Conservation (phyloP, 2,888 invertebrate genomes). For the Capitulum mitella region DNA sequence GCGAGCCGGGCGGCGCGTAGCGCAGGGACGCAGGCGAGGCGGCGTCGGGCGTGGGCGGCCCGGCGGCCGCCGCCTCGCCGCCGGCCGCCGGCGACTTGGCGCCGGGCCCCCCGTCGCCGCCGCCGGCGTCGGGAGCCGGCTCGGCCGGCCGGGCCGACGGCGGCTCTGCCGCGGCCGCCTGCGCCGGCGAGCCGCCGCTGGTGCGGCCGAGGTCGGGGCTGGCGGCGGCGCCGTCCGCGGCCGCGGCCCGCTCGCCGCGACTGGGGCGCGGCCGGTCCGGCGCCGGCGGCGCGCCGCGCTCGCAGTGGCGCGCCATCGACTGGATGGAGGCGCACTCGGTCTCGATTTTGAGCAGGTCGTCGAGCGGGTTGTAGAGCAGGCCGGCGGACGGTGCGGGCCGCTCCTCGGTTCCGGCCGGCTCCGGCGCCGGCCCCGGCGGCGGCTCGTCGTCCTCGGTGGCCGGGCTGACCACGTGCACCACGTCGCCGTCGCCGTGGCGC, state of each 20-base stretch:
- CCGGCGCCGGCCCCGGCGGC: background rate
- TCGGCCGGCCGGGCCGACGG: background rate
- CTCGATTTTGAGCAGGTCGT: constrained; percentile 48
- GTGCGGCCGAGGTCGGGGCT: background rate
- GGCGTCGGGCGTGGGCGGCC: constrained; percentile 19
- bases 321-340: constrained; percentile 48
- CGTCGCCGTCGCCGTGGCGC: background rate
- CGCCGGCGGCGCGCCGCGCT: background rate
- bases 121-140: background rate
- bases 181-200: background rate
- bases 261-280: background rate
- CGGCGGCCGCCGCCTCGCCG: no score
- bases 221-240: background rate
- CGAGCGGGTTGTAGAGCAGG: constrained; percentile 37
- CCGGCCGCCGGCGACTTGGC: background rate
- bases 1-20: background rate
- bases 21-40: background rate
- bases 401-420: background rate
- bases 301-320: constrained; percentile 35
- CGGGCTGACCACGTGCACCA: constrained; percentile 10
- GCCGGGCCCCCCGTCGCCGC: background rate
- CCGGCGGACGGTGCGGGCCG: background rate
- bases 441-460: background rate
- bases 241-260: no score
- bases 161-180: background rate